Evolutionary conservation across 2,888 invertebrate species (phyloP), one percentile per base, ranked within the genome.

Genomic region (Syritta pipiens): DNA sequence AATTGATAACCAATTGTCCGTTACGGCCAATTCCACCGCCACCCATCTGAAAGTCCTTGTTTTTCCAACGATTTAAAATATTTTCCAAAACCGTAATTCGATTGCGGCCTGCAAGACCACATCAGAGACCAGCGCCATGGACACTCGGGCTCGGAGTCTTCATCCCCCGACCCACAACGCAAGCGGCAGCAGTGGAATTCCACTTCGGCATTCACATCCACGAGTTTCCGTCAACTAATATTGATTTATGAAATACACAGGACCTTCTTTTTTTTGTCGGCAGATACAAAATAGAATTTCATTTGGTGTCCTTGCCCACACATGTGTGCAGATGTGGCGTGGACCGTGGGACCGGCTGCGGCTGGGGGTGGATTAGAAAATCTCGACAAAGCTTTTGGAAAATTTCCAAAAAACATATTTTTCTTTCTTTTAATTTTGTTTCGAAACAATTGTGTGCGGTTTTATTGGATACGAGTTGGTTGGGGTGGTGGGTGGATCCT

Each of bases 1-100:
- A 65, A 72, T 72, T 71, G 71, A 71, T 63, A 63, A 71, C 63
- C 71, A 71, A 71, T 55, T 71, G 63, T 53, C 32, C 51, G 62
- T n/a, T 32, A 40, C 48, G 46, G 37, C 53, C 53, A 62, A 62
- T 37, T 32, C 32, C 35, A 24, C n/a, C n/a, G 14, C 4, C 44
- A 55, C 20, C 5, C 6, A 14, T 2, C 46, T 1, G 9, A 12
- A 9, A 20, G 10, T 24, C 24, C 7, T 46, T 46, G 67, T 57
- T 57, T 48, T 57, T 7, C 4, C 42, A 42, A 42, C 40, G 49
- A 42, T 46, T 71, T 53, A 46, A 71, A 71, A 53, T 71, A 62
- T 63, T 55, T 48, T 40, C 30, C 10, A n/a, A n/a, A 9, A 48
- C 55, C 71, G 6, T 55, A 71, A 63, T 30, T 55, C 55, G 55